Base-by-base conservation (phyloP, 1,140 invertebrate species). In the Atopsyche davidsoni region DNA sequence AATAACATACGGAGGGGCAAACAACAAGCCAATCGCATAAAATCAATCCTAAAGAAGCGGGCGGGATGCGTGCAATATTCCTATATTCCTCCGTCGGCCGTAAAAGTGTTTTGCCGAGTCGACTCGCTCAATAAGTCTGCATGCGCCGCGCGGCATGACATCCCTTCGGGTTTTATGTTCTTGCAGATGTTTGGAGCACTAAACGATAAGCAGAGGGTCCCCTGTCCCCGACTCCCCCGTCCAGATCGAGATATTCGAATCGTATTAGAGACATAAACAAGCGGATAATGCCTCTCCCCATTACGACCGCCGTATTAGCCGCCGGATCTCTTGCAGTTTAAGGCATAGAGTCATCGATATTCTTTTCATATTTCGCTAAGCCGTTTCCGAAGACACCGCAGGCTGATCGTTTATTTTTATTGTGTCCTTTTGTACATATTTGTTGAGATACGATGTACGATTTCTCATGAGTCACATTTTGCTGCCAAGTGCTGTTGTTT, bases 231-330 rank as follows among this genome's bases (percentile, higher is more conserved):
- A 9, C 6, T 11, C 17, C 35, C 40, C 39, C 31, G 43, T 50
- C 32, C 36, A 35, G 48, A 50, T 50, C 48, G 38, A 50, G 48
- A 50, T 50, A 50, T 50, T 50, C 48, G 48, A 50, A 50, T 50
- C 48, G 48, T 50, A 50, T 50, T 50, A 50, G 48, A 50, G 48
- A 41, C 48, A 50, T 50, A 50, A 50, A 50, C 48, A 50, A 50
- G 48, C 35, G 40, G 48, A 50, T 50, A 50, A 50, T 50, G 48
- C 48, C 48, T 17, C 17, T 41, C 36, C 28, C 48, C 48, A 50
- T 50, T 50, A 50, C 36, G 40, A 39, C 41, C 38, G 46, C 34
- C 31, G 46, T 49, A 49, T 49, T 49, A 49, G 31, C 21, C 23
- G 14, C 35, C n/a, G n/a, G n/a, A n/a, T n/a, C n/a, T n/a, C n/a